Evolutionary conservation across 2,888 invertebrate genomes (phyloP), one percentile per base, ranked within the genome.

Genomic region (Teinopalpus imperialis): DNA sequence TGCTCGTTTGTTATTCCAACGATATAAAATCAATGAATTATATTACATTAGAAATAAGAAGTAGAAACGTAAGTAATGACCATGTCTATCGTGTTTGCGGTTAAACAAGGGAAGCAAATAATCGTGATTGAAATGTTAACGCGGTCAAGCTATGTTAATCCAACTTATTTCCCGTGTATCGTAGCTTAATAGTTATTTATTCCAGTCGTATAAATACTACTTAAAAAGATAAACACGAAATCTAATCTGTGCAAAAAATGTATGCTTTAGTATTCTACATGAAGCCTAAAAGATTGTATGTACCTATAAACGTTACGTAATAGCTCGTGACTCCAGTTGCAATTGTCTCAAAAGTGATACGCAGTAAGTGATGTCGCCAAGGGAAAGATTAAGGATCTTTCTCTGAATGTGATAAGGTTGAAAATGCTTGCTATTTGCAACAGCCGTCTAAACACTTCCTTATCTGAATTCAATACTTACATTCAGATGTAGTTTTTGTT

Each of bases 261-360:
- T 56, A 52, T 51, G 52, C 64, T 70, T 73, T 59, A 63, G 54
- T 70, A 71, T 73, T 70, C 69, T 49, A 63, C 65, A 69, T 69
- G 65, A 72, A 77, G 35, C 30, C 41, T 45, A 30, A 41, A 40
- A 76, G 74, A 80, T 75, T 74, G 75, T 71, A 66, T 63, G 69
- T 66, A 53, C 57, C 59, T 56, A 51, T 55, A 42, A 54, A 54
- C 57, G 72, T 87, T 87, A 85, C 83, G 85, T 67, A 88, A 88
- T 71, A 76, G 72, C 87, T 85, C 87, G 87, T 88, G 87, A 88
- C 81, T 86, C 75, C 75, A 74, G 74, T 82, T 79, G 81, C 69
- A 54, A 67, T 56, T 61, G 57, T 52, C 62, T 67, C 63, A 54
- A 61, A 63, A 62, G 68, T 67, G 63, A 72, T 78, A 80, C 66